Base-by-base conservation (phyloP, 2,113 vertebrate species). In the Cyprinodon brontotheroides region DNA sequence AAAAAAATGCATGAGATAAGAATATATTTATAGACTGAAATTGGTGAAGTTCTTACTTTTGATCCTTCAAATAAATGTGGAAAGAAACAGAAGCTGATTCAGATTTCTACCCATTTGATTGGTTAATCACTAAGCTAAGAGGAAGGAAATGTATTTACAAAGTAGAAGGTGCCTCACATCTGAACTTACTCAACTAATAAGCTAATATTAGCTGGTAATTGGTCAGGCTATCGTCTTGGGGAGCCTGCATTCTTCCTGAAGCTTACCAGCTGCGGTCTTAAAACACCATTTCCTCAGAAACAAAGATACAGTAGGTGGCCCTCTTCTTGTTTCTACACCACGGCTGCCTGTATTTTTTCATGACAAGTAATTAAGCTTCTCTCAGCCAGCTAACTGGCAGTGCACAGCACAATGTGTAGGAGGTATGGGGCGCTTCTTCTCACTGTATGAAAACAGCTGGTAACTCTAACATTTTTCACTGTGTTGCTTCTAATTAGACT, bases 71-170 rank as follows among this genome's bases (percentile, higher is more conserved):
- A 57, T 57, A 20, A 53, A 53, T 17, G 6, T 15, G 50, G n/a
- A 57, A 9, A 57, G 3, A 57, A 57, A 57, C 9, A n/a, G 17
- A n/a, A n/a, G 6, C 20, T 3, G 3, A 20, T n/a, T 57, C 50
- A 57, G 50, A 57, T 57, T 11, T 45, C 50, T 57, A 20, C 50
- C 50, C 50, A 9, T 17, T 57, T 45, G 5, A 45, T 45, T 11
- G 43, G 22, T 65, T 2, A 20, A 17, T 40, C n/a, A 14, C 36
- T 4, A 78, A 43, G 39, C 22, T 72, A 53, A 79, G 65, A 36
- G 53, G 9, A 69, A 71, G 61, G 61, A 61, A 61, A 67, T 48
- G 22, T 40, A 48, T 80, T 74, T 66, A 45, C 60, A 65, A 57
- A 65, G 17, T 20, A 74, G 41, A 14, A 53, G 17, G 53, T 61